These are phyloP conservation scores for Salvelinus namaycush DNA, from an alignment of 2,113 vertebrate genomes.

Conservation along the genomic window DNA sequence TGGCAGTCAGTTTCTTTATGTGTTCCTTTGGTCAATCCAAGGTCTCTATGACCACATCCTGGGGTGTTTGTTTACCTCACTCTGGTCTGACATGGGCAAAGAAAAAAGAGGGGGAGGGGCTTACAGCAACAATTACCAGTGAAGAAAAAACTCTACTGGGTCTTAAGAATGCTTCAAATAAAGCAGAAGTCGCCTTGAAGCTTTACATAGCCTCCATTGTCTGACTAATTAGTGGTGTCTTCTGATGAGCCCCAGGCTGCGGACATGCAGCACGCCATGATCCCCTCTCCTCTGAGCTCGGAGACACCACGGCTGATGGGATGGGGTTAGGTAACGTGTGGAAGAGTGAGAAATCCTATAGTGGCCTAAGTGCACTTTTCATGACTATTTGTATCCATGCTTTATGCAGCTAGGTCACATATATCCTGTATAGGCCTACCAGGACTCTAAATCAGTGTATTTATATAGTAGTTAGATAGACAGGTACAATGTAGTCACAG, in stretches of 20 bases:
- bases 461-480: background rate
- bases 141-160: background rate
- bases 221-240: constrained; percentile 45
- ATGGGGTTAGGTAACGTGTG: constrained; percentile 5
- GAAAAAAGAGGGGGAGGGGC: background rate
- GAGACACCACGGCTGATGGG: background rate
- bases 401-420: background rate
- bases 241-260: constrained; percentile 24
- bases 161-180: constrained; percentile 40
- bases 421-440: too few species aligned
- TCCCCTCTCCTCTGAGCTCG: background rate
- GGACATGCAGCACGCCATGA: constrained; percentile 8
- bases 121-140: constrained; percentile 29
- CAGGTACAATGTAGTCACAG: background rate
- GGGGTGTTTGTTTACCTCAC: constrained; percentile 24
- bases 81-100: background rate
- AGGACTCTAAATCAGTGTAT: too few species aligned
- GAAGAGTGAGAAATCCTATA: constrained; percentile 24
- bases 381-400: background rate
- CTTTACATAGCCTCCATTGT: constrained; percentile 10
- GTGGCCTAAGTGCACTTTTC: background rate
- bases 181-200: constrained; percentile 29
- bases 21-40: background rate
- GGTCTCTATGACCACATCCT: constrained; percentile 9
- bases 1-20: background rate